Percentiles rank a stretch among this genome's conserved stretches.
phyloP scores from a whole-genome alignment of 2,888 invertebrate genomes.

The Perdita meconis region DNA sequence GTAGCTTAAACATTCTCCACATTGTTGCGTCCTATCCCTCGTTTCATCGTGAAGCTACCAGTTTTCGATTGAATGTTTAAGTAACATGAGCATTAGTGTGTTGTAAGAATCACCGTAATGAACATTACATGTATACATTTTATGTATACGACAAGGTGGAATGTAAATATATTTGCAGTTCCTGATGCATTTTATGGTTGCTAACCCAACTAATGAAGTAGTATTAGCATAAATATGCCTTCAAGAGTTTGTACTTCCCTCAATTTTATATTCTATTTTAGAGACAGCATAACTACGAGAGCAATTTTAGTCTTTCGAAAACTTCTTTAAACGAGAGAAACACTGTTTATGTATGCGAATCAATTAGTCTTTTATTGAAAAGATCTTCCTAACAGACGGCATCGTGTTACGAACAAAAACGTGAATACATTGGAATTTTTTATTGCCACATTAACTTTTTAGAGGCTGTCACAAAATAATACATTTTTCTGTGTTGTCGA shows the following conservation, averaged over 20 bases:
- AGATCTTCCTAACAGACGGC: not conserved
- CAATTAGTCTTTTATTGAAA: not conserved
- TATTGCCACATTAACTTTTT: not conserved
- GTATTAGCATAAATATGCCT: not conserved
- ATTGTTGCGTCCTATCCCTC: too few species aligned
- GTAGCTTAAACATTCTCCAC: too few species aligned
- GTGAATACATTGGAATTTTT: not conserved
- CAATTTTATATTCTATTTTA: not conserved
- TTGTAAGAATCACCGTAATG: too few species aligned
- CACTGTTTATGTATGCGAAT: not conserved
- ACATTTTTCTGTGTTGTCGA: too few species aligned
- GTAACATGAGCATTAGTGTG: too few species aligned
- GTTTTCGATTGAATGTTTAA: too few species aligned
- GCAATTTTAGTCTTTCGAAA: not conserved
- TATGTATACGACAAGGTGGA: not conserved
- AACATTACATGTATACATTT: too few species aligned
- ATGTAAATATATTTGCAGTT: conserved; percentile 4
- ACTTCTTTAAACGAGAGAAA: not conserved
- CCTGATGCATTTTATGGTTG: not conserved
- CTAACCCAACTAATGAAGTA: not conserved
- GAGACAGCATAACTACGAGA: not conserved
- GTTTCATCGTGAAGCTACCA: too few species aligned
- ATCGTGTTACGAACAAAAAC: not conserved
- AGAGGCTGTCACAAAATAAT: not conserved
- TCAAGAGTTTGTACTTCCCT: conserved; percentile 1